Evolutionary conservation across 2,888 invertebrate species (phyloP), one percentile per base, ranked within the genome.

Genomic region (Eulithis testata): DNA sequence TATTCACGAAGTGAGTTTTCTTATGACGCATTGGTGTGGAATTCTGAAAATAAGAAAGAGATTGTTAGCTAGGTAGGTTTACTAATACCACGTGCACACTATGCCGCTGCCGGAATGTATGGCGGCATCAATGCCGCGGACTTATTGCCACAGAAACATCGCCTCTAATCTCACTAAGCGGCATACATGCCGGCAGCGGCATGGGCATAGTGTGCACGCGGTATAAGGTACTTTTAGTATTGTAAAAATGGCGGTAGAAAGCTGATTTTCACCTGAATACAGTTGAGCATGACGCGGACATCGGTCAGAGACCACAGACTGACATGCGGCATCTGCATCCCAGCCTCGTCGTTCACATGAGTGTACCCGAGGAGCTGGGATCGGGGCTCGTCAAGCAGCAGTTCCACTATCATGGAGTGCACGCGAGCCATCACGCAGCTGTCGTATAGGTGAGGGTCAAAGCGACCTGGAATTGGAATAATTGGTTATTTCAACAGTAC

Each of bases 11-110:
- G 82, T 98, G 97, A 0, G 97, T 96, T 74, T 96, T 95, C 85
- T 98, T 98, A 88, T 98, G 98, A 27, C 98, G 94, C 96, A 98
- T 97, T 2, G 98, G 98, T 14, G 97, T 96, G 1, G 97, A 97
- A 84, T 96, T 97, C 96, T 97, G 91, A 40, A 93, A 93, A 76
- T 76, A 68, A 40, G 8, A 77, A 49, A 27, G 3, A 37, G 4
- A 40, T 14, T 11, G 11, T 0, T 43, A 43, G 2, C 21, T 40
- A 9, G 2, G 2, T 51, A 52, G 14, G 9, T 55, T 21, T 21
- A 21, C 21, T 21, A 21, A 21, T 21, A 21, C 21, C 21, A n/a
- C n/a, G n/a, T n/a, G n/a, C n/a, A n/a, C n/a, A n/a, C n/a, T n/a
- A n/a, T n/a, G n/a, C n/a, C n/a, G n/a, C n/a, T n/a, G n/a, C n/a